Conservation (phyloP, 2,888 invertebrate genomes). For the Cylloceria caligata region DNA sequence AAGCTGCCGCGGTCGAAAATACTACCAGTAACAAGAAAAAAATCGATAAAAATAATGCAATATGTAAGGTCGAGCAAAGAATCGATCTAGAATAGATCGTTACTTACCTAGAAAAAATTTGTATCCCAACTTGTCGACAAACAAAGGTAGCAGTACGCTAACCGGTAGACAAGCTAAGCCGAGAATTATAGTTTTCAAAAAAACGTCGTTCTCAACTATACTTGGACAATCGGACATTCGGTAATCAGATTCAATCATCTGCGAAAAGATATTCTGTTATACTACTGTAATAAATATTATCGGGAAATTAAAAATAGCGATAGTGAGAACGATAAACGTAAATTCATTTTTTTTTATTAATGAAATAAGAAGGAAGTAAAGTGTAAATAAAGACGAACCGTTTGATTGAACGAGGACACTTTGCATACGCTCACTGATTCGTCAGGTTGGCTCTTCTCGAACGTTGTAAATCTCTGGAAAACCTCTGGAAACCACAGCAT, state of each 20-base stretch:
- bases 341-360: not conserved
- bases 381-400: slow-evolving; percentile 11
- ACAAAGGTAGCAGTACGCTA: slow-evolving; percentile 90
- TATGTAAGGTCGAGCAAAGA: not conserved
- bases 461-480: slow-evolving; percentile 91
- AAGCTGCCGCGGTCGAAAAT: slow-evolving; percentile 90
- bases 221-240: slow-evolving; percentile 86
- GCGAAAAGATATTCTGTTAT: not conserved
- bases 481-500: slow-evolving; percentile 97
- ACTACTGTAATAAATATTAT: not conserved
- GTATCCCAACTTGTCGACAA: slow-evolving; percentile 90
- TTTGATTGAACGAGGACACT: slow-evolving; percentile 85
- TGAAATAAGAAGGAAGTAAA: not conserved
- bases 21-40: slow-evolving; percentile 85
- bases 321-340: not conserved
- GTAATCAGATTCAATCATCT: slow-evolving; percentile 16
- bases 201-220: slow-evolving; percentile 88
- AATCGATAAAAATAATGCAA: slow-evolving; percentile 54
- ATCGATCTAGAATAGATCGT: slow-evolving; percentile 73
- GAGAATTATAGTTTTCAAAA: slow-evolving; percentile 90
- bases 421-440: slow-evolving; percentile 90
- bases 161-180: slow-evolving; percentile 91
- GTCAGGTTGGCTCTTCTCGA: slow-evolving; percentile 88
- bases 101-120: slow-evolving; percentile 90
- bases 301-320: not conserved